These are phyloP conservation scores for Danio tinwini DNA, from an alignment of 2,797 vertebrate genomes.

Conservation along the genomic window DNA sequence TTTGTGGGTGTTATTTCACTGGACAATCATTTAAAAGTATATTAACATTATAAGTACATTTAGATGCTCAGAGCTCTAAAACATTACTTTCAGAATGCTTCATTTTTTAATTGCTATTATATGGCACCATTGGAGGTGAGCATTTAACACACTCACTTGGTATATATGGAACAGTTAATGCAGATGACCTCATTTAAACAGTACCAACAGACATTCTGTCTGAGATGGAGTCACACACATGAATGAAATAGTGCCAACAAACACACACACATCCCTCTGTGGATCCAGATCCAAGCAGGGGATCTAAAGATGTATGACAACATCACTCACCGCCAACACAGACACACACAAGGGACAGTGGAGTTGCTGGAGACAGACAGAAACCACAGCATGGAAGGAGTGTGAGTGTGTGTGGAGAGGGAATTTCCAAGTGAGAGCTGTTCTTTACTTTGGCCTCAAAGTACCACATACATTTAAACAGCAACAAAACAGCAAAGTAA, in stretches of 20 bases:
- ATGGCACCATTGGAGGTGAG: not conserved
- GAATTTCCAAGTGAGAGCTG: constrained; percentile 41
- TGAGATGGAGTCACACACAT: constrained; percentile 32
- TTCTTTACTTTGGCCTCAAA: constrained; percentile 22
- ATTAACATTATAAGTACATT: not conserved
- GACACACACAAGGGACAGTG: constrained; percentile 33
- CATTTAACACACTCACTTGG: constrained; percentile 1
- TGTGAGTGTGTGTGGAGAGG: not conserved
- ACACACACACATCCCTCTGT: constrained; percentile 26
- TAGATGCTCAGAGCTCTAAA: not conserved
- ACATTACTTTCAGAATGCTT: not conserved
- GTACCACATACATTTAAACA: constrained; percentile 4
- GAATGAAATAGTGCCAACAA: constrained; percentile 32
- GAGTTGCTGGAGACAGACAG: constrained; percentile 46
- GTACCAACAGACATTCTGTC: constrained; percentile 26
- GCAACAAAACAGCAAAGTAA: constrained; percentile 30
- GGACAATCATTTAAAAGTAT: not conserved
- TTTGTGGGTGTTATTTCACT: not conserved
- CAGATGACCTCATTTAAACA: constrained; percentile 39
- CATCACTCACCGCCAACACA: constrained; percentile 41
- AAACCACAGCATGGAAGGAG: constrained; percentile 42
- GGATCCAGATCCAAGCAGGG: constrained; percentile 33
- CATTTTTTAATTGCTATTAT: not conserved
- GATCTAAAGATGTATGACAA: constrained; percentile 45
- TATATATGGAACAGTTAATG: constrained; percentile 19